A percentile compares a stretch with the other conserved stretches of the same genome.
Conservation (phyloP, 2,113 vertebrate species). For the Chionodraco myersi region DNA sequence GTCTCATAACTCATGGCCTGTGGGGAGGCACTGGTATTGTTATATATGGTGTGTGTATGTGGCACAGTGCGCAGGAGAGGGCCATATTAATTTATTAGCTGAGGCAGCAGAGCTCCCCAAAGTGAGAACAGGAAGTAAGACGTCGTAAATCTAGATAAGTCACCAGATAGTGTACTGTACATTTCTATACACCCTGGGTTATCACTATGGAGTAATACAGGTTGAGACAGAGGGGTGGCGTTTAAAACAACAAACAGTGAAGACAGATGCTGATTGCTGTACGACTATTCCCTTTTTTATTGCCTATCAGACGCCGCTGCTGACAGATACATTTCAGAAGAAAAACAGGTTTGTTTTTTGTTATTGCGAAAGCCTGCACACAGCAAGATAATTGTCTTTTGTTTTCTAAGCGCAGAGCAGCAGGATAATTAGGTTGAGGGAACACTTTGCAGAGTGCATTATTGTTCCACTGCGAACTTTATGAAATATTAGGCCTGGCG, state of each 20-base stretch:
- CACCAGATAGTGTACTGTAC: constrained; percentile 75
- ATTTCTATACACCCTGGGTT: constrained; percentile 57
- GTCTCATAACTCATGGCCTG: constrained; percentile 80
- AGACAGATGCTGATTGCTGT: constrained; percentile 68
- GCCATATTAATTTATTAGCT: constrained; percentile 82
- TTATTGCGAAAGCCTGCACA: constrained; percentile 69
- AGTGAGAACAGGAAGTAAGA: constrained; percentile 80
- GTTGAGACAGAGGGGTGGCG: constrained; percentile 45
- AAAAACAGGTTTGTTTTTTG: constrained; percentile 77
- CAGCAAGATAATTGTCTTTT: constrained; percentile 77
- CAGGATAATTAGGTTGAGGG: constrained; percentile 76
- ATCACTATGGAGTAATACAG: constrained; percentile 53
- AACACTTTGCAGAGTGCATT: constrained; percentile 76
- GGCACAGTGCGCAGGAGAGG: constrained; percentile 63
- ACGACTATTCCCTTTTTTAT: constrained; percentile 61
- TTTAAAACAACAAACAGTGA: constrained; percentile 55
- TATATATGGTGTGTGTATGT: constrained; percentile 71
- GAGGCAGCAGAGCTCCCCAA: constrained; percentile 79
- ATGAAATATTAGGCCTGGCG: constrained; percentile 73
- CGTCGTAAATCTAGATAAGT: constrained; percentile 82
- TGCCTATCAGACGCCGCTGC: constrained; percentile 56
- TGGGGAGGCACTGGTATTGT: constrained; percentile 74
- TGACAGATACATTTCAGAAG: constrained; percentile 75
- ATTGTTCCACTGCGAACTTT: constrained; percentile 81
- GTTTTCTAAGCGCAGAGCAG: constrained; percentile 71